Evolutionary conservation across 2,888 invertebrate species (phyloP).

Genomic region (Lasioglossum calceatum): DNA sequence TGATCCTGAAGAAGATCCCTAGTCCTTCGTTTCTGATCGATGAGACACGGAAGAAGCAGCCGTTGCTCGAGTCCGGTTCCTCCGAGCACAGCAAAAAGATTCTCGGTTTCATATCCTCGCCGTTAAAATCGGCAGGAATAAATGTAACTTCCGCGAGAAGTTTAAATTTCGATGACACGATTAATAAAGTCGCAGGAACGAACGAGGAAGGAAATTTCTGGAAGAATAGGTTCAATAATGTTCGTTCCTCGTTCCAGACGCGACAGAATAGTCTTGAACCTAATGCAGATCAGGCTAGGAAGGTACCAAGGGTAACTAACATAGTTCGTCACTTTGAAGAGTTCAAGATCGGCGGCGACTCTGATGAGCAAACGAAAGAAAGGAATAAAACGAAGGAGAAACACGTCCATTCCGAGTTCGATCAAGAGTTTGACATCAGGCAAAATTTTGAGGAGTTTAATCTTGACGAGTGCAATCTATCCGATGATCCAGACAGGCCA

Average conservation of each 20-base stretch:
- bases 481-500: constrained; percentile 80
- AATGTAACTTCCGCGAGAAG: constrained; percentile 67
- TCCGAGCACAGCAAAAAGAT: constrained; percentile 68
- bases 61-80: constrained; percentile 45
- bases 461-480: constrained; percentile 89
- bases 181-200: constrained; percentile 53
- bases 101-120: constrained; percentile 66
- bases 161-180: constrained; percentile 76
- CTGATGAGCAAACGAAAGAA: constrained; percentile 65
- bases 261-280: constrained; percentile 59
- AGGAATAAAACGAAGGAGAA: constrained; percentile 71
- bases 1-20: constrained; percentile 82
- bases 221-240: constrained; percentile 76
- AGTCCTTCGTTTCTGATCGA: constrained; percentile 83
- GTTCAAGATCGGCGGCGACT: constrained; percentile 81
- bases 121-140: constrained; percentile 60
- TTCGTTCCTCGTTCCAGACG: constrained; percentile 75
- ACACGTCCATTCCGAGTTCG: constrained; percentile 68
- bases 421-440: constrained; percentile 88
- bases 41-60: constrained; percentile 78
- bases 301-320: constrained; percentile 77
- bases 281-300: constrained; percentile 50
- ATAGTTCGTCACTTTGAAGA: constrained; percentile 83
- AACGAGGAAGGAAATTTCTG: constrained; percentile 68
- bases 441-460: constrained; percentile 93